phyloP scores from a whole-genome alignment of 2,888 invertebrate species.

The Acronicta alni region DNA sequence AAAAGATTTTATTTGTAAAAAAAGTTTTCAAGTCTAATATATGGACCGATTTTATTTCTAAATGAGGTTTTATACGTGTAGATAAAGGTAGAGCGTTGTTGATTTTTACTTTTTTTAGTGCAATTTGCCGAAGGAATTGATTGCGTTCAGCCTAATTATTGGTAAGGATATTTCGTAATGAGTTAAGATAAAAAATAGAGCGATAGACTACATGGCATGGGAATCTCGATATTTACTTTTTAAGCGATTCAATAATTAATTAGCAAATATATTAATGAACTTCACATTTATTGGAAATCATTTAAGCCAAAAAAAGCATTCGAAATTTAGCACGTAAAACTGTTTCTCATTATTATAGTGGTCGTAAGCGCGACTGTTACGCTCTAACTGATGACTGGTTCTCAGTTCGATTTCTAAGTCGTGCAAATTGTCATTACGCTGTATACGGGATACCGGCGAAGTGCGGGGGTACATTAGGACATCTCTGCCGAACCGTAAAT shows the following conservation, averaged over 20 bases:
- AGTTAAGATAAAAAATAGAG: constrained; percentile 46
- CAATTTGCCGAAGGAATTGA: constrained; percentile 61
- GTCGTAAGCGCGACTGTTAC: no score
- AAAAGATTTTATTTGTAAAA: constrained; percentile 63
- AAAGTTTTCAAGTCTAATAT: constrained; percentile 66
- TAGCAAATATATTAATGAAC: constrained; percentile 6
- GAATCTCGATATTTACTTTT: constrained; percentile 27
- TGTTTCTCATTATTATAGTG: no score
- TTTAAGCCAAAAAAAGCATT: not conserved
- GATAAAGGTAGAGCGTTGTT: constrained; percentile 62
- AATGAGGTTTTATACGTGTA: constrained; percentile 71
- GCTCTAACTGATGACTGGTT: no score
- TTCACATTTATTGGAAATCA: not conserved
- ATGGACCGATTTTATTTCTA: constrained; percentile 73
- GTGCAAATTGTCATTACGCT: no score
- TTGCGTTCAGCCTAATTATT: constrained; percentile 61
- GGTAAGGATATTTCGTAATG: constrained; percentile 53
- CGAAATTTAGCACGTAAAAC: not conserved
- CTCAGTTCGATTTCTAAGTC: no score
- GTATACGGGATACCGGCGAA: no score
- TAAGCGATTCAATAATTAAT: constrained; percentile 17
- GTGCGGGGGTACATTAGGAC: no score
- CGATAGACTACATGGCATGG: constrained; percentile 32
- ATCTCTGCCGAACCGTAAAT: no score
- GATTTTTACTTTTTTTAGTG: constrained; percentile 55